Base-by-base conservation (phyloP, 2,113 vertebrate species). In the Cathartes aura region DNA sequence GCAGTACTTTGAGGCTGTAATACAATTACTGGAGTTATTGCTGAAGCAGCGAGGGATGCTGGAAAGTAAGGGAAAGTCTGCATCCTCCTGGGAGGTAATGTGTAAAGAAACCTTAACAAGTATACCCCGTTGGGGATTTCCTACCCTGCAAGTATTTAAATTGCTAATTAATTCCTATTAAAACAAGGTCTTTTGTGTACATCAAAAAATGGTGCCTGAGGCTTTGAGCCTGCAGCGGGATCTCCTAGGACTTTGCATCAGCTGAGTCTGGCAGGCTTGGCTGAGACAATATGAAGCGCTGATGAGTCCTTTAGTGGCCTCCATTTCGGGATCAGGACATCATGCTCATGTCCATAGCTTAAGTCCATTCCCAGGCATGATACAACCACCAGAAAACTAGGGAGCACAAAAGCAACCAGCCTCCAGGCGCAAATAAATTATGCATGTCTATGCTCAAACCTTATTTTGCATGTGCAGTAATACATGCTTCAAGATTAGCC, bases 131-230 rank as follows among this genome's bases (percentile, higher is more conserved):
- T 82, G 94, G 94, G 94, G 68, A 91, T 96, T 95, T 96, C 87
- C 87, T 97, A 96, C 91, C 84, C 96, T 94, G 87, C 71, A 81
- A 94, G 87, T 93, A 88, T 96, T 96, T 95, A 96, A 90, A 91
- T 95, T 93, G 91, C 94, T 97, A 96, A 97, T 97, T 97, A 96
- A 97, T 97, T 97, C 91, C 84, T 90, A 90, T 96, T 96, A 97
- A 95, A 97, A 95, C 93, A 94, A 94, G 87, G 89, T 90, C 94
- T 95, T 96, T 94, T 95, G 94, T 91, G 73, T 93, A 93, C 87
- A 74, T 96, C 87, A 76, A 70, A 64, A 96, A 96, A 85, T 63
- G 84, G 56, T 93, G 93, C 94, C 89, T 43, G 78, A 85, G 89
- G 94, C 93, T 96, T 70, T 59, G 84, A 66, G 93, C 93, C 91